These are phyloP conservation scores for Crocallis elinguaria DNA, from an alignment of 2,888 invertebrate genomes.

Conservation along the genomic window DNA sequence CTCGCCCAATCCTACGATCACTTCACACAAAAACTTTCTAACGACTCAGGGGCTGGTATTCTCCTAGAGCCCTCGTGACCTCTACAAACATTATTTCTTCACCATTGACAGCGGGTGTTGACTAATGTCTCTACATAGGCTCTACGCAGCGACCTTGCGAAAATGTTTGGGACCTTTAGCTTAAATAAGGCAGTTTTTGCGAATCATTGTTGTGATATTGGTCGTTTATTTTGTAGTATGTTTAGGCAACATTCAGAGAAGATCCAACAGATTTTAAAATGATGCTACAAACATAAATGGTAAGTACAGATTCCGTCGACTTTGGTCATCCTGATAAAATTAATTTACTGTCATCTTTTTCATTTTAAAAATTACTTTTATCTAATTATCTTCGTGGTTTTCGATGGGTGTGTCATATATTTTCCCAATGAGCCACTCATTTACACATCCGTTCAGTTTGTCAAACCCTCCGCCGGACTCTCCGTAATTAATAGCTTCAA, in stretches of 20 bases:
- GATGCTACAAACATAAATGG: too few relatives aligned
- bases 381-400: too few relatives aligned
- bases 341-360: too few relatives aligned
- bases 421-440: too few relatives aligned
- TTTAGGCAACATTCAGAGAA: not conserved
- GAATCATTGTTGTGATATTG: slow-evolving; percentile 23
- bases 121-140: slow-evolving; percentile 42
- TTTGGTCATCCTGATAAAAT: too few relatives aligned
- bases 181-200: slow-evolving; percentile 37
- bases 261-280: too few relatives aligned
- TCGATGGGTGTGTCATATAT: too few relatives aligned
- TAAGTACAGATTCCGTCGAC: too few relatives aligned
- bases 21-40: slow-evolving; percentile 15
- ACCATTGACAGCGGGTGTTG: slow-evolving; percentile 42
- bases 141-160: slow-evolving; percentile 26
- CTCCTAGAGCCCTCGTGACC: slow-evolving; percentile 5
- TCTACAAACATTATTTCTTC: slow-evolving; percentile 41
- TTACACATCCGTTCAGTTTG: too few relatives aligned
- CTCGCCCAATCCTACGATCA: not conserved
- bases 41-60: slow-evolving; percentile 3
- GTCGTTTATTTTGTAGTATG: slow-evolving; percentile 2
- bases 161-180: slow-evolving; percentile 34
- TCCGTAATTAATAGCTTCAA: too few relatives aligned
- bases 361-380: too few relatives aligned
- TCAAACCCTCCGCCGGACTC: too few relatives aligned